These are phyloP conservation scores for Phasia obesa DNA, from an alignment of 2,888 invertebrate species.

Conservation along the genomic window DNA sequence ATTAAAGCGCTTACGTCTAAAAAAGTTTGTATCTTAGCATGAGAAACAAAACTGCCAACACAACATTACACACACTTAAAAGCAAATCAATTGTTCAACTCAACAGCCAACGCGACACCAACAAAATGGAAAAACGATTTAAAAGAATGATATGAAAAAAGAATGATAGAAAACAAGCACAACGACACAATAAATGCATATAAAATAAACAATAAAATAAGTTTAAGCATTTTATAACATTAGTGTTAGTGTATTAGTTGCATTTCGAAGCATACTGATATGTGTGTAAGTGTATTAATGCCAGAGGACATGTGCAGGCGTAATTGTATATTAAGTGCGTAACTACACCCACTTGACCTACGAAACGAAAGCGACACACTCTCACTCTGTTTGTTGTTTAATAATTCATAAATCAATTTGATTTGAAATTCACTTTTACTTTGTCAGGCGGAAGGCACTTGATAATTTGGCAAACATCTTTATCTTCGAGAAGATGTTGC, in stretches of 20 bases:
- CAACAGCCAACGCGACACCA: not conserved
- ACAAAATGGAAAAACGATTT: no score
- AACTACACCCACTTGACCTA: no score
- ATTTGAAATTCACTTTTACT: no score
- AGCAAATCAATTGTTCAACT: slow-evolving; percentile 28
- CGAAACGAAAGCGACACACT: no score
- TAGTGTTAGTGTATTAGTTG: not conserved
- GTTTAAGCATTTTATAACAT: not conserved
- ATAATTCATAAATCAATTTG: no score
- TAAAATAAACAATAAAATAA: slow-evolving; percentile 12
- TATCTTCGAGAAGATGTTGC: no score
- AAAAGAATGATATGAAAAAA: no score
- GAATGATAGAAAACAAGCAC: not conserved
- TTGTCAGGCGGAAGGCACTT: no score
- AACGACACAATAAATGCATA: not conserved
- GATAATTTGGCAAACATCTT: no score
- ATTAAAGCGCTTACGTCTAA: not conserved
- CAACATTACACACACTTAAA: not conserved
- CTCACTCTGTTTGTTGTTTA: no score
- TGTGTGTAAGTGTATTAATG: not conserved
- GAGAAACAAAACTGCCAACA: not conserved
- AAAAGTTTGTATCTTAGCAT: no score
- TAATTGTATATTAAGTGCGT: slow-evolving; percentile 30
- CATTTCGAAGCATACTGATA: not conserved
- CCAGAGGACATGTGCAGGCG: slow-evolving; percentile 1